Base-by-base conservation (phyloP, 2,888 invertebrate species). In the Ophion obscuratus region DNA sequence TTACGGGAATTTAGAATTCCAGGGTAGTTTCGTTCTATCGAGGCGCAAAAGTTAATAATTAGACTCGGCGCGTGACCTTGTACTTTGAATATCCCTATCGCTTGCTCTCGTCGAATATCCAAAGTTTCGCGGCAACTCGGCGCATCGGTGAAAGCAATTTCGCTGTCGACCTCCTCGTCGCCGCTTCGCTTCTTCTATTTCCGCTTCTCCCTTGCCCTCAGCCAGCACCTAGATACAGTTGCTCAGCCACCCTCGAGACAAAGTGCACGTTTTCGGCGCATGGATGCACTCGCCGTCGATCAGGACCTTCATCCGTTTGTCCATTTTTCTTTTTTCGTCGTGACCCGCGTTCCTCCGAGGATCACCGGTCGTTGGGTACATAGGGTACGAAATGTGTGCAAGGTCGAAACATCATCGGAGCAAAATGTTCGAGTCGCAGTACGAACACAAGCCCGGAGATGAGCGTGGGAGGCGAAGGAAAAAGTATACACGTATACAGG, bases 41-140 rank as follows among this genome's bases (percentile, higher is more conserved):
- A 53, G 36, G 81, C 75, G 89, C 88, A 91, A 92, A 93, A 93
- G 93, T 93, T 93, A 91, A 92, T 93, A 93, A 93, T 93, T 92
- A 92, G 91, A 92, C 90, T 90, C 90, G 91, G 92, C 93, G 92
- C 93, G 92, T 94, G 93, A 93, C 93, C 93, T 94, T 94, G 93
- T 92, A 92, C 92, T 91, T 87, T 87, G 89, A 89, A 88, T 85
- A 88, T 89, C 89, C 89, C 85, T 78, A 81, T 86, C 84, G 36
- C 87, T 87, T 76, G 66, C 80, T 71, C 88, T 86, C 76, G 90
- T 89, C 91, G 91, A 92, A 93, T 92, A 92, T 90, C 92, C 91
- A 90, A 93, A 93, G 93, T 93, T 93, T 92, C 91, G 91, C 91
- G 90, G 91, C 90, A 92, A 92, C 93, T 92, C 92, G 89, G 91